These are phyloP conservation scores for Atractosteus spatula DNA, from an alignment of 2,113 vertebrate species.

Conservation along the genomic window DNA sequence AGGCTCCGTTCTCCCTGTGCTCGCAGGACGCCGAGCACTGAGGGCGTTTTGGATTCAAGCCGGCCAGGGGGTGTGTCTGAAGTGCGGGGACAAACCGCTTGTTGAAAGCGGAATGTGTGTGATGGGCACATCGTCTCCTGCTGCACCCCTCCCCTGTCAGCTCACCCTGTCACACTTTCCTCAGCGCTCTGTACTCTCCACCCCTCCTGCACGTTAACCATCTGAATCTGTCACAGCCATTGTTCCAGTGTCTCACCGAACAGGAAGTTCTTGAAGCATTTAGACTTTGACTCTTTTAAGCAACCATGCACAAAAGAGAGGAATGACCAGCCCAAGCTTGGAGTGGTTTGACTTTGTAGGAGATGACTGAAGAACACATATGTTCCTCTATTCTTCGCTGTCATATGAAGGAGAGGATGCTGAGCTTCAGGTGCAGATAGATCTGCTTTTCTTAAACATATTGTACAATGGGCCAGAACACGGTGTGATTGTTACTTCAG, in stretches of 20 bases:
- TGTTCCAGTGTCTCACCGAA: conserved; percentile 53
- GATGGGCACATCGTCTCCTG: conserved; percentile 45
- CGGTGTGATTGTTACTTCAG: not conserved
- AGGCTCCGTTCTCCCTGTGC: too few species aligned
- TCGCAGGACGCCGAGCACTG: too few species aligned
- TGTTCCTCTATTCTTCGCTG: conserved; percentile 72
- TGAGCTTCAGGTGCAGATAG: conserved; percentile 50
- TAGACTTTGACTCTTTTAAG: conserved; percentile 43
- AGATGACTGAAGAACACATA: conserved; percentile 56
- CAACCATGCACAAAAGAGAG: conserved; percentile 13
- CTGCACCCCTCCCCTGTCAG: conserved; percentile 41
- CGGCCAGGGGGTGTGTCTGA: too few species aligned
- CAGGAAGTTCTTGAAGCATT: conserved; percentile 22
- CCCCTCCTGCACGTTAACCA: conserved; percentile 55
- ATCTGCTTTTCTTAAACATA: too few species aligned
- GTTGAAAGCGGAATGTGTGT: too few species aligned
- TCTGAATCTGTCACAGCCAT: conserved; percentile 35
- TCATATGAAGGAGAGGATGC: conserved; percentile 67
- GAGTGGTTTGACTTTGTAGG: conserved; percentile 40
- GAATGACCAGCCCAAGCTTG: conserved; percentile 20
- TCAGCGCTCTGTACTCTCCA: not conserved
- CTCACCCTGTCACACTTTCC: conserved; percentile 36
- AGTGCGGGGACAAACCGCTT: too few species aligned
- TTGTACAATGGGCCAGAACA: not conserved
- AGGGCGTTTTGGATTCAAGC: too few species aligned